Base-by-base conservation (phyloP, 2,113 vertebrate genomes). In the Papio anubis region DNA sequence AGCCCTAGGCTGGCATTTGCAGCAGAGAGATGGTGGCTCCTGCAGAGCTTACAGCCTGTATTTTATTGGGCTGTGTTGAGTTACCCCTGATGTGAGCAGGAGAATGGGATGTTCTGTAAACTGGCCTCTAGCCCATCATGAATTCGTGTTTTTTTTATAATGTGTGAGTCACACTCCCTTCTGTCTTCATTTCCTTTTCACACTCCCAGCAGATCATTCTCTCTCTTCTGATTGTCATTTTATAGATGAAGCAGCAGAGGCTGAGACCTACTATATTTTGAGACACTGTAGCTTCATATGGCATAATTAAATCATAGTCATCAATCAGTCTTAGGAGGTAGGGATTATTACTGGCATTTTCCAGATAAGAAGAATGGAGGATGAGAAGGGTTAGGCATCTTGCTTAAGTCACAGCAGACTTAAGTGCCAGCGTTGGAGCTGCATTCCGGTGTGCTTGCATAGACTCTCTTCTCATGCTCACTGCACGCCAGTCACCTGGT, bases 401-500 rank as follows among this genome's bases (percentile, higher is more conserved):
- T 17, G 79, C 20, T 55, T 48, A 5, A 76, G 82, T 87, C 88
- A 21, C 52, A 70, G 83, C 57, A 30, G n/a, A 35, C 61, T 30
- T 48, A 43, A 27, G 43, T 7, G 59, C 30, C 13, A 20, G 70
- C 55, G 79, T 61, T 45, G 21, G 59, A 18, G 27, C 17, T 13
- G 1, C 20, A 3, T n/a, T 43, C 30, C 27, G 0, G 25, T 14
- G 20, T 25, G 52, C 3, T n/a, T 21, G 70, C 30, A 27, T 2
- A 25, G n/a, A 11, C 12, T 55, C 50, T 20, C 6, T 21, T 13
- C 25, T 27, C 75, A 40, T 5, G 23, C 43, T 32, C 1, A 0
- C 45, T 17, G 43, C 10, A 13, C 18, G 3, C 0, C 0, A 16
- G 1, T 73, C 73, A 12, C 61, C 20, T 21, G 61, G 3, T 3